Base-by-base conservation (phyloP, 2,888 invertebrate genomes). In the Drosophila niveifrons region DNA sequence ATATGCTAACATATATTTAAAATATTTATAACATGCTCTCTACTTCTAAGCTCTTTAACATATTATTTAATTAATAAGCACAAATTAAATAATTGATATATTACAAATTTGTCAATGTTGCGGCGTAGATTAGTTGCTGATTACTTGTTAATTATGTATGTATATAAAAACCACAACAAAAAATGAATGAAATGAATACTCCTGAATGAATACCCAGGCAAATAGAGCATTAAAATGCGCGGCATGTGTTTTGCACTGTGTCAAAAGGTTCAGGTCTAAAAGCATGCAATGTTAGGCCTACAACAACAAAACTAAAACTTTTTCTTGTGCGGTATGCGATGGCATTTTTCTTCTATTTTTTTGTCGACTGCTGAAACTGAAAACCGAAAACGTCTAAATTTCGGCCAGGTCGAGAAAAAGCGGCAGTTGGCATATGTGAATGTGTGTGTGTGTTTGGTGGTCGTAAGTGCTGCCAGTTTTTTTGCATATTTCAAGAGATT, bases 361-460 rank as follows among this genome's bases (percentile, higher is more conserved):
- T 62, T 67, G 47, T 56, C n/a, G 28, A 13, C 43, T 46, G 44
- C 57, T 23, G 44, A 36, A 68, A 66, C 56, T 57, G 56, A 66
- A 66, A 23, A 23, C 23, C 23, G 23, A 23, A 80, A 78, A 84
- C 74, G 73, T 82, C 79, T 81, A 78, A 81, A 82, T 85, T 84
- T 71, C 17, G 52, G 53, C 28, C 76, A 68, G 53, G 48, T 66
- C 41, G 58, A 28, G n/a, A 31, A 13, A 39, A 4, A 41, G 23
- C 15, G 29, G 4, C 28, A 8, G 46, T 13, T 8, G 46, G 15
- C 23, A 8, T n/a, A n/a, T 36, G 36, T 36, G 36, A n/a, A n/a
- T 36, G 9, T 23, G 4, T 44, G 50, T 48, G 44, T 51, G 39
- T 17, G 36, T 39, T 31, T 46, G 47, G 43, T 13, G 63, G 53